Conservation (phyloP, 2,113 vertebrate genomes). For the Tychaedon coryphoeus region DNA sequence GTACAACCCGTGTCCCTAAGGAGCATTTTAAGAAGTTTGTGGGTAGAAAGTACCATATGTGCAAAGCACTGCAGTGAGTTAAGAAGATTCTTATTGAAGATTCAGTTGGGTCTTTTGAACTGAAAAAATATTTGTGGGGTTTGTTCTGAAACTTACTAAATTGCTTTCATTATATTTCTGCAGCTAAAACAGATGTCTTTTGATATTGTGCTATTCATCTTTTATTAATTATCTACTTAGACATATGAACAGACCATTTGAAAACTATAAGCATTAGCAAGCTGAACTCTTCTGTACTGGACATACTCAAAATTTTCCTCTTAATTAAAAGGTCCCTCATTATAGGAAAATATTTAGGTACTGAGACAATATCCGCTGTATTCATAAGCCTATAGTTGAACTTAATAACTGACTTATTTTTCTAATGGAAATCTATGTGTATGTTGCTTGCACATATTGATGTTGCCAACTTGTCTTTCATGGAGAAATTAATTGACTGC, state of each 20-base stretch:
- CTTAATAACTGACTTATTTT: background rate
- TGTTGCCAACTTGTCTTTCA: background rate
- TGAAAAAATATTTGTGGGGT: slow-evolving; percentile 55
- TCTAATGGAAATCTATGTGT: background rate
- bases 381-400: background rate
- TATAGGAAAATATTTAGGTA: slow-evolving; percentile 17
- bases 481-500: background rate
- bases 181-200: slow-evolving; percentile 65
- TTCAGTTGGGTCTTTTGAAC: slow-evolving; percentile 43
- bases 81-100: slow-evolving; percentile 49
- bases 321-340: slow-evolving; percentile 21
- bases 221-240: slow-evolving; percentile 69
- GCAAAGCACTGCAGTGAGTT: background rate
- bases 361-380: slow-evolving; percentile 20
- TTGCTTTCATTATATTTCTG: slow-evolving; percentile 67
- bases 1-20: background rate
- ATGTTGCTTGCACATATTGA: background rate
- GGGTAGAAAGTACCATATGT: background rate
- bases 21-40: slow-evolving; percentile 15
- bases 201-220: slow-evolving; percentile 58
- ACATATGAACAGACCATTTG: slow-evolving; percentile 54
- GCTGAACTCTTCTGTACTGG: background rate
- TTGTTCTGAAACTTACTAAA: slow-evolving; percentile 69
- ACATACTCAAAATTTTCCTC: slow-evolving; percentile 5
- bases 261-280: slow-evolving; percentile 24